These are phyloP conservation scores for Dipus sagitta DNA, from an alignment of 2,797 vertebrate genomes.

Conservation along the genomic window DNA sequence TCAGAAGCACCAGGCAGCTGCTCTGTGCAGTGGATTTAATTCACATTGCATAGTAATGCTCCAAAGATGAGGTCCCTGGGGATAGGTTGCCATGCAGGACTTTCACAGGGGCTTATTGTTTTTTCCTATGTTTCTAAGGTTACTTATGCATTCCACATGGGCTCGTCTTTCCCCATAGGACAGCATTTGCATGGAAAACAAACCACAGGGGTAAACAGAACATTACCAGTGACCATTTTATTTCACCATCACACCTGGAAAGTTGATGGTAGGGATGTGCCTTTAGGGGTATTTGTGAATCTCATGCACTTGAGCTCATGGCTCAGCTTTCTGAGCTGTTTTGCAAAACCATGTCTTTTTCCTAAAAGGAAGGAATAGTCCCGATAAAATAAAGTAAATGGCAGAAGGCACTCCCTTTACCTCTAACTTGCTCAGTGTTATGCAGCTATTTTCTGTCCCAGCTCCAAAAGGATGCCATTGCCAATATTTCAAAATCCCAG, in stretches of 20 bases:
- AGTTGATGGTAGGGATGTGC: neutral
- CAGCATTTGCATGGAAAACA: constrained; percentile 80
- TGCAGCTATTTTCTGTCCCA: neutral
- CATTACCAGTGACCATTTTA: constrained; percentile 61
- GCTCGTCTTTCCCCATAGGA: constrained; percentile 60
- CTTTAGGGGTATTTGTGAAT: neutral
- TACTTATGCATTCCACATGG: constrained; percentile 74
- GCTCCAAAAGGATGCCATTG: neutral
- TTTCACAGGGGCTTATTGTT: constrained; percentile 79
- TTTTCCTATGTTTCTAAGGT: constrained; percentile 76
- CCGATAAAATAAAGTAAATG: neutral
- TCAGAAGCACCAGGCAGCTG: constrained; percentile 76
- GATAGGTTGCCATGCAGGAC: constrained; percentile 78
- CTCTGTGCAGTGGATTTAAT: constrained; percentile 75
- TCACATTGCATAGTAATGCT: constrained; percentile 79
- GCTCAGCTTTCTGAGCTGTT: neutral
- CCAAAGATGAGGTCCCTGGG: constrained; percentile 66
- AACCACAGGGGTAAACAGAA: constrained; percentile 64
- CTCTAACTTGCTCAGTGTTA: neutral
- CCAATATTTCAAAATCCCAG: neutral
- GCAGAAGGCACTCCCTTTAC: neutral
- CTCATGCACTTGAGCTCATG: neutral
- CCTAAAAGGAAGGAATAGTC: neutral
- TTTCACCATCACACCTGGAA: constrained; percentile 16
- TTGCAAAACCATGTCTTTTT: neutral